phyloP scores from a whole-genome alignment of 2,113 vertebrate genomes.

The Cinclus cinclus region DNA sequence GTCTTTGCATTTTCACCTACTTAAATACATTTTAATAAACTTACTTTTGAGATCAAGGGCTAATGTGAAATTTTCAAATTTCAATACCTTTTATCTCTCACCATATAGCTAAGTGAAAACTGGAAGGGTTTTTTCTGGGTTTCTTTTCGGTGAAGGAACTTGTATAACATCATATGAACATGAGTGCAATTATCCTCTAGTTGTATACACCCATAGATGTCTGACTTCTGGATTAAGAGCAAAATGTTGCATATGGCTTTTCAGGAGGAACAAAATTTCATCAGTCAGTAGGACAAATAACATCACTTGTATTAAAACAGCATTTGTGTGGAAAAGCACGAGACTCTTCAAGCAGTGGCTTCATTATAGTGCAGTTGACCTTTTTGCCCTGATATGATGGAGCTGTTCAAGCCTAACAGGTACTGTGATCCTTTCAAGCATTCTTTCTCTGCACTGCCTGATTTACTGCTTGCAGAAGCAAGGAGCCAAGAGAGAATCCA shows the following conservation, averaged over 20 bases:
- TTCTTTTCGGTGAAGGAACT: neutral
- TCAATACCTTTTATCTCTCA: neutral
- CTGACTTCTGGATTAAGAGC: neutral
- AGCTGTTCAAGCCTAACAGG: neutral
- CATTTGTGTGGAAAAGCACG: neutral
- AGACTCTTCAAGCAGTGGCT: neutral
- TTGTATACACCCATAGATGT: neutral
- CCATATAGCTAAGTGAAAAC: neutral
- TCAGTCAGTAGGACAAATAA: neutral
- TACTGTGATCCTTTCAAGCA: neutral
- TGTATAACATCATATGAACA: neutral
- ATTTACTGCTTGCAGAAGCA: neutral
- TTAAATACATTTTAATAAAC: neutral
- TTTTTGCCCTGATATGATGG: neutral
- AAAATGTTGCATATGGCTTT: neutral
- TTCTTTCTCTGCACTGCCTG: neutral
- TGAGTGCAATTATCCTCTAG: neutral
- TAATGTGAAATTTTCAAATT: neutral
- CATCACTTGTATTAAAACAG: neutral
- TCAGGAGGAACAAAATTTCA: neutral
- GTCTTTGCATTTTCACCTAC: neutral
- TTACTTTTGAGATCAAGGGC: neutral
- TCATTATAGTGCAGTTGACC: neutral
- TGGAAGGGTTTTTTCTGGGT: neutral
- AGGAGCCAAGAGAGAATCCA: neutral